Percentiles rank a stretch among this genome's conserved stretches.
phyloP scores from a whole-genome alignment of 2,797 vertebrate genomes.

The Alca torda region DNA sequence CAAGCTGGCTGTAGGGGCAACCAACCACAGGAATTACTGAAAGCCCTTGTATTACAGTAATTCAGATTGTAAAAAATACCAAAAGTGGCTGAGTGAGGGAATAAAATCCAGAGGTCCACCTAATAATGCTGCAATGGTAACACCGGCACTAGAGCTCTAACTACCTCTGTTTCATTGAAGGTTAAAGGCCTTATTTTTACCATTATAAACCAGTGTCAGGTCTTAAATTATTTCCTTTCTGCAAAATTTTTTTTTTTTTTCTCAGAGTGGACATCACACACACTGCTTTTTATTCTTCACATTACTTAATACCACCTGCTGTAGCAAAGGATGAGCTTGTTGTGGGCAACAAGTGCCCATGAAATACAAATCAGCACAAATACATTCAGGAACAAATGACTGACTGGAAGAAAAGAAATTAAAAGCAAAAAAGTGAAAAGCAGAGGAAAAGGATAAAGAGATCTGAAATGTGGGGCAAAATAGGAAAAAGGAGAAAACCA shows the following conservation, averaged over 20 bases:
- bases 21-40: not conserved
- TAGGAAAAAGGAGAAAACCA: not conserved
- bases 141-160: not conserved
- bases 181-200: not conserved
- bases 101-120: not conserved
- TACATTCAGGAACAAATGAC: not conserved
- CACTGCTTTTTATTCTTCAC: not conserved
- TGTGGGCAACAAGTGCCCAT: not conserved
- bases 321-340: not conserved
- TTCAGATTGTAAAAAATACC: not conserved
- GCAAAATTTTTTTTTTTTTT: not conserved
- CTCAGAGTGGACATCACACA: not conserved
- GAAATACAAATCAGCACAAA: not conserved
- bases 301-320: not conserved
- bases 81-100: not conserved
- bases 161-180: not conserved
- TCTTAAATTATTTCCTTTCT: not conserved
- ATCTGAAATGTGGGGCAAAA: not conserved
- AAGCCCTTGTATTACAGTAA: not conserved
- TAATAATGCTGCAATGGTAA: not conserved
- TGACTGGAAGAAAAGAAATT: not conserved
- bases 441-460: not conserved
- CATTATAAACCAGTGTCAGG: not conserved
- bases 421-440: not conserved
- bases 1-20: not conserved